A percentile compares a stretch with the other conserved stretches of the same genome.
Evolutionary conservation across 2,113 vertebrate genomes (phyloP).

Genomic region (Aviceda subcristata): DNA sequence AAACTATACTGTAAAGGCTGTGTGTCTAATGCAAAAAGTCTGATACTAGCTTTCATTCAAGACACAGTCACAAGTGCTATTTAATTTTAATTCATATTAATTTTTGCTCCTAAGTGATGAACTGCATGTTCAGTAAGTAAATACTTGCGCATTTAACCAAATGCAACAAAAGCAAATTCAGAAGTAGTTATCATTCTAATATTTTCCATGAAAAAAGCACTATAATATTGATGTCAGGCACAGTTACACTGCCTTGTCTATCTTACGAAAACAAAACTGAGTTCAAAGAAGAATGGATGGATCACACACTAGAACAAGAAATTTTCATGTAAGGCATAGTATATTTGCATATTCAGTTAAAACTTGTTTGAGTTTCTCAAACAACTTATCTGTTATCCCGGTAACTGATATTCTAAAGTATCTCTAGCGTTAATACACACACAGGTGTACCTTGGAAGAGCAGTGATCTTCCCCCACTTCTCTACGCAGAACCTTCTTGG

Average conservation of each 20-base stretch:
- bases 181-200: not conserved
- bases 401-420: not conserved
- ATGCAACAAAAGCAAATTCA: not conserved
- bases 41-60: not conserved
- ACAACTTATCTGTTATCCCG: not conserved
- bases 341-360: not conserved
- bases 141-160: not conserved
- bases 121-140: not conserved
- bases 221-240: not conserved
- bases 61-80: not conserved
- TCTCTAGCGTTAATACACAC: not conserved
- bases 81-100: not conserved
- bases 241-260: not conserved
- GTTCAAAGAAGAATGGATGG: not conserved
- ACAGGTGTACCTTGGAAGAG: constrained; percentile 88
- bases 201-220: not conserved
- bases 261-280: not conserved
- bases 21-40: not conserved
- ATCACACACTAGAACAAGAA: not conserved
- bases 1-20: not conserved
- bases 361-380: not conserved
- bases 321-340: not conserved
- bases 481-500: constrained; percentile 96
- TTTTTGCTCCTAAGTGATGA: not conserved
- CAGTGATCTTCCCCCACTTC: constrained; percentile 98